A percentile compares a stretch with the other conserved stretches of the same genome.
These are phyloP conservation scores for Siphonodentalium dalli DNA, from an alignment of 2,888 invertebrate species.

Conservation along the genomic window DNA sequence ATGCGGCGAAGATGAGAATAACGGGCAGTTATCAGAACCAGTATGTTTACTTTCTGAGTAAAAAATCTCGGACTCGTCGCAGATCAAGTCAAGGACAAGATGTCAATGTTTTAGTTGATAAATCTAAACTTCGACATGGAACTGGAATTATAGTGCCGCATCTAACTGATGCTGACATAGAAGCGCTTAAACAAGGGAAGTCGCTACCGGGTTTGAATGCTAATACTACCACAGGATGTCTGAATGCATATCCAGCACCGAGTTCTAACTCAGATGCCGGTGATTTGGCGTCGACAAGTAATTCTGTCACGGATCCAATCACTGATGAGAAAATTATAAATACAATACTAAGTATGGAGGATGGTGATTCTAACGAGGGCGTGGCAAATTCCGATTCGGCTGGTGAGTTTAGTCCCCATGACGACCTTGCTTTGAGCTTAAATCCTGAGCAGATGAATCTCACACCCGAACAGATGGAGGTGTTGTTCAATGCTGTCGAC, in stretches of 20 bases:
- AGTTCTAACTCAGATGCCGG: neutral
- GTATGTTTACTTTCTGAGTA: constrained; percentile 63
- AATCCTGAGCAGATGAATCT: constrained; percentile 43
- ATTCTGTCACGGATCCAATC: constrained; percentile 8
- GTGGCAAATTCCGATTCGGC: neutral
- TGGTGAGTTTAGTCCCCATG: neutral
- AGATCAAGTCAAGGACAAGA: constrained; percentile 39
- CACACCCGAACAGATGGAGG: constrained; percentile 52
- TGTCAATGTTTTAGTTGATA: constrained; percentile 27
- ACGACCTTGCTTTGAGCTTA: constrained; percentile 26
- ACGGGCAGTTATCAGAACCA: constrained; percentile 63
- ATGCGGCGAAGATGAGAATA: constrained; percentile 57
- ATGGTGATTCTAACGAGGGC: constrained; percentile 28
- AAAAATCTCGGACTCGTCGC: constrained; percentile 50
- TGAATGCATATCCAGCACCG: neutral
- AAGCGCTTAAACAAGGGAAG: constrained; percentile 38
- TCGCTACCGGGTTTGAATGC: too few relatives aligned
- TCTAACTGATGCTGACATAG: constrained; percentile 54
- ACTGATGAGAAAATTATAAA: constrained; percentile 50
- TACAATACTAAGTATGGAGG: constrained; percentile 55
- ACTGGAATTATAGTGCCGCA: constrained; percentile 54
- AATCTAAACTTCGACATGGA: constrained; percentile 47
- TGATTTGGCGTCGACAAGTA: constrained; percentile 1
- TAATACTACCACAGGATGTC: too few relatives aligned
- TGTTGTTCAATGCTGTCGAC: constrained; percentile 47